Evolutionary conservation across 2,113 vertebrate genomes (phyloP), one percentile per base, ranked within the genome.

Genomic region (Alligator sinensis): DNA sequence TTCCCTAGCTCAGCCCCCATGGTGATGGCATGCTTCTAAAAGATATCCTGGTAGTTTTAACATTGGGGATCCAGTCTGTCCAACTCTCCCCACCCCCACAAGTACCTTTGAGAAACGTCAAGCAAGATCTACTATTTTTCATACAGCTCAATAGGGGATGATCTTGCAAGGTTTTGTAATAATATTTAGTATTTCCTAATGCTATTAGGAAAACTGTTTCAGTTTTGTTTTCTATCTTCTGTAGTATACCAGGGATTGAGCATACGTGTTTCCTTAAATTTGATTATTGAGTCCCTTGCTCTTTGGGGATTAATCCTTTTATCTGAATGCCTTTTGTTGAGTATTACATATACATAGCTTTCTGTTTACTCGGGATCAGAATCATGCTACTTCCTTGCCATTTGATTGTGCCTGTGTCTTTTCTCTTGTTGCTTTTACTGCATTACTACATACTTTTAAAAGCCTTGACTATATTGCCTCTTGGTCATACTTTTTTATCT

Each of bases 141-240:
- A 64, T 75, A 8, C 4, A 5, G 1, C 68, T 78, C 64, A 27
- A 77, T 1, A 59, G 2, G 4, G 64, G 0, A 0, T 4, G 2
- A 59, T 82, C 4, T 72, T 2, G 81, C 61, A 88, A 87, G 14
- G 17, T 15, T 1, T 1, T 19, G 4, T 59, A 55, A 57, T 57
- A 78, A 34, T 70, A 60, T 61, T 38, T 78, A 64, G 3, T 19
- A 17, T 47, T 47, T 47, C 47, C 47, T 47, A 47, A 47, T 47
- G 47, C 1, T 25, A 21, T 14, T 18, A 55, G 64, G 34, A 84
- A 80, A 83, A 38, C 1, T 16, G 1, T 27, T n/a, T 12, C 0
- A 59, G 55, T 87, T 55, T 63, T 75, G 62, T 34, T 80, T 18
- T 85, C 5, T 54, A 1, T 4, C 17, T 72, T 59, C 0, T 24